phyloP scores from a whole-genome alignment of 2,797 vertebrate genomes.

The Pangasius larnaudii region DNA sequence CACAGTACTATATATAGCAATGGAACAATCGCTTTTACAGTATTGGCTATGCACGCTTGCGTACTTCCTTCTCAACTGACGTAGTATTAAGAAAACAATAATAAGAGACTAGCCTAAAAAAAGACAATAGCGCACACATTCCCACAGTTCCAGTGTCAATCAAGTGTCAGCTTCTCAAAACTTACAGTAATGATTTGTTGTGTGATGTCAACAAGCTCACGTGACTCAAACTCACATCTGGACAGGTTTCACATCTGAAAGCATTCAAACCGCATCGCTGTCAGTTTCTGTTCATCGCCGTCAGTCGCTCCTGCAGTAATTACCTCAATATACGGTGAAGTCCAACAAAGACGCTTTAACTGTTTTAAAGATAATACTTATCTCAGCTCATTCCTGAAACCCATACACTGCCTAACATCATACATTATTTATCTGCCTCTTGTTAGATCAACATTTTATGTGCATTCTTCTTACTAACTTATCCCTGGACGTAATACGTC shows the following conservation, averaged over 20 bases:
- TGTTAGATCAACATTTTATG: not conserved
- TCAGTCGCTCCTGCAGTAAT: not conserved
- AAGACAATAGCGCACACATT: not conserved
- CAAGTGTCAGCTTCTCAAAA: not conserved
- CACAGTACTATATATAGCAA: not conserved
- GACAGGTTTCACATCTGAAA: conserved; percentile 10
- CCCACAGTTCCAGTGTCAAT: not conserved
- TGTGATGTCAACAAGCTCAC: not conserved
- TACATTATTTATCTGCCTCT: not conserved
- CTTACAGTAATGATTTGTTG: not conserved
- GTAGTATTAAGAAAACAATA: not conserved
- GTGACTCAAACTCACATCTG: not conserved
- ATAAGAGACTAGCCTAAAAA: not conserved
- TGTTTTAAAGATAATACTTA: not conserved
- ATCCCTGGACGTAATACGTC: not conserved
- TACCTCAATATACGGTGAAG: not conserved
- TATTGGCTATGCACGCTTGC: not conserved
- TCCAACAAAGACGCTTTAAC: not conserved
- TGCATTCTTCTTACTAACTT: not conserved
- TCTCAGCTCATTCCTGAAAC: not conserved
- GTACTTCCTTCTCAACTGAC: not conserved
- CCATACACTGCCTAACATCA: not conserved
- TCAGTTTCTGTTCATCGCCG: not conserved
- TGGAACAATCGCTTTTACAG: not conserved
- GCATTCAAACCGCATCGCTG: not conserved